A percentile compares a stretch with the other conserved stretches of the same genome.
phyloP scores from a whole-genome alignment of 1,140 invertebrate genomes.

The Lineus longissimus region DNA sequence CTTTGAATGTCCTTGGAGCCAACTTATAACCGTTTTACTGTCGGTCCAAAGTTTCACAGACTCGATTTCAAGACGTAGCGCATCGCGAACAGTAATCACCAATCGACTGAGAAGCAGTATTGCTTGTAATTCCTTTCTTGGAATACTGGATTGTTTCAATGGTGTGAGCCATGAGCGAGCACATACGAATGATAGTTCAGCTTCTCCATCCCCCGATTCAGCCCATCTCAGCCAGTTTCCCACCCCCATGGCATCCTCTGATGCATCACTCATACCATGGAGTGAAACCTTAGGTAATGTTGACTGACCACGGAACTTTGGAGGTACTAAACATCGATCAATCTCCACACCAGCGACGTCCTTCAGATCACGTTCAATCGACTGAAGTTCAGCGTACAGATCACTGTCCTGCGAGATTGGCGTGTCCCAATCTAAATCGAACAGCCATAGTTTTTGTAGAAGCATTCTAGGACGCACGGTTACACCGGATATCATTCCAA shows the following conservation, averaged over 20 bases:
- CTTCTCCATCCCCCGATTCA: neutral
- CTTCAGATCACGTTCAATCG: conserved; percentile 4
- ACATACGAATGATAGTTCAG: conserved; percentile 4
- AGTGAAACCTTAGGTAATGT: neutral
- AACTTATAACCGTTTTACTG: neutral
- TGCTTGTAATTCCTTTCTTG: neutral
- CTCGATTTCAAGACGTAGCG: neutral
- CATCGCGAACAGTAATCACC: neutral
- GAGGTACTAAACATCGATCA: neutral
- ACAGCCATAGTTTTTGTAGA: conserved; percentile 1
- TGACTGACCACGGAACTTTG: neutral
- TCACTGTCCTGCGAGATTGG: neutral
- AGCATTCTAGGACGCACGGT: neutral
- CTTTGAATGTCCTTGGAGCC: neutral
- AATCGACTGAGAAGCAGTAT: neutral
- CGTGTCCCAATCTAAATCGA: conserved; percentile 4
- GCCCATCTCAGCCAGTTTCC: conserved; percentile 1
- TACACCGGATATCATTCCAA: conserved; percentile 1
- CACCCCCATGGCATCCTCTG: neutral
- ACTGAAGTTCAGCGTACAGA: neutral
- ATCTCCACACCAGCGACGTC: neutral
- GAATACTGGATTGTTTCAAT: neutral
- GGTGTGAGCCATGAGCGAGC: neutral
- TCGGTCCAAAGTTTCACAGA: neutral
- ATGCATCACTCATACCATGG: conserved; percentile 4